Evolutionary conservation across 2,797 vertebrate genomes (phyloP).

Genomic region (Acrossocheilus fasciatus): DNA sequence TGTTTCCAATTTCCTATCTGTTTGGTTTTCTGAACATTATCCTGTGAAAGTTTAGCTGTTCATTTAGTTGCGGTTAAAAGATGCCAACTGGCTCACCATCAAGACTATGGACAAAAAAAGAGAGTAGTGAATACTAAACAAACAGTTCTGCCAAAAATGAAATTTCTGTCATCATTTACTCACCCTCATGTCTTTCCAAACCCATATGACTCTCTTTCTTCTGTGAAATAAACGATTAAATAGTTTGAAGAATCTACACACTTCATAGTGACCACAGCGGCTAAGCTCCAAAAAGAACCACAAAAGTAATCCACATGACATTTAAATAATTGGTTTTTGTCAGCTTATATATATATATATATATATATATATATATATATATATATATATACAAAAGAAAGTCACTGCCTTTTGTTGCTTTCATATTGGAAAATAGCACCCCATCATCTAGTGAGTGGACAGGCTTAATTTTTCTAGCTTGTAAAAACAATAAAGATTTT

Average conservation of each 20-base stretch:
- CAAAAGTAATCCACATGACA: background rate
- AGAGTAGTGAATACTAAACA: background rate
- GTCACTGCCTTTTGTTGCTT: background rate
- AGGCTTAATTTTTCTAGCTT: slow-evolving; percentile 39
- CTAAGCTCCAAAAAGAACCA: background rate
- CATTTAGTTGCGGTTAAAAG: slow-evolving; percentile 14
- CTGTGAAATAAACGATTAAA: background rate
- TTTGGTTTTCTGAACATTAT: slow-evolving; percentile 37
- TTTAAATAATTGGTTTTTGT: background rate
- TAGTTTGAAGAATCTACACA: background rate
- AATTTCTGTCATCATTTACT: slow-evolving; percentile 5
- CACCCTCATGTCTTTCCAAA: background rate
- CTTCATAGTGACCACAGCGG: background rate
- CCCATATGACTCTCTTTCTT: slow-evolving; percentile 1
- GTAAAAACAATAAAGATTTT: slow-evolving; percentile 33
- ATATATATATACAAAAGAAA: background rate
- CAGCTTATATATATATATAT: background rate
- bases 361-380: too few relatives aligned
- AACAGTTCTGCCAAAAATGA: background rate
- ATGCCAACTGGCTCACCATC: slow-evolving; percentile 18
- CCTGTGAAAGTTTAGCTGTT: slow-evolving; percentile 10
- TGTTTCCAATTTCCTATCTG: slow-evolving; percentile 12
- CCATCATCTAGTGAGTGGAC: slow-evolving; percentile 24
- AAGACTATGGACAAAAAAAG: background rate
- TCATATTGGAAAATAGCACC: slow-evolving; percentile 4